phyloP scores from a whole-genome alignment of 2,888 invertebrate genomes.

The Taenaris catops region DNA sequence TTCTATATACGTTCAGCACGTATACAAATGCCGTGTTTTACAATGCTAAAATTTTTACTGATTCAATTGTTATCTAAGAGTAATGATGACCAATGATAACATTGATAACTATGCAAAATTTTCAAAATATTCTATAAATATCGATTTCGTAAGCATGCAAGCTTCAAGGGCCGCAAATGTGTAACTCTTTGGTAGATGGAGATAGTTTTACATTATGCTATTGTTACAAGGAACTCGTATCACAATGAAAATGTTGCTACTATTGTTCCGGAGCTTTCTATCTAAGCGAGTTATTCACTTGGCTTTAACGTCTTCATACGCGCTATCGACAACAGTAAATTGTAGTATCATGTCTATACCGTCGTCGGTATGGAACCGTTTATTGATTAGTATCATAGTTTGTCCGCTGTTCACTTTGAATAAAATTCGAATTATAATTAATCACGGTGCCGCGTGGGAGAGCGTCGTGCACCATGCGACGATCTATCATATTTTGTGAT shows the following conservation, averaged over 20 bases:
- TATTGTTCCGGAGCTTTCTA: constrained; percentile 61
- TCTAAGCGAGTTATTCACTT: constrained; percentile 55
- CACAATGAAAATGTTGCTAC: constrained; percentile 56
- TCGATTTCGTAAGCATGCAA: constrained; percentile 7
- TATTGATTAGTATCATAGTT: constrained; percentile 79
- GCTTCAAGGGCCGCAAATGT: constrained; percentile 24
- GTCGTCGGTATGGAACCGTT: constrained; percentile 77
- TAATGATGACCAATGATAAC: too few species aligned
- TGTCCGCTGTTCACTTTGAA: constrained; percentile 79
- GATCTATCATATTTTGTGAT: constrained; percentile 80
- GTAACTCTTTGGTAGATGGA: constrained; percentile 15
- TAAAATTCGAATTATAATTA: constrained; percentile 81
- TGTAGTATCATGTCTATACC: constrained; percentile 74
- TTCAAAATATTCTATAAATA: constrained; percentile 2
- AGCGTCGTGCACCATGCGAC: constrained; percentile 64
- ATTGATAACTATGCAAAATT: too few species aligned
- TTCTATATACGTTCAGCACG: not conserved
- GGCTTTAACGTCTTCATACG: constrained; percentile 72
- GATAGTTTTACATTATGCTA: constrained; percentile 20
- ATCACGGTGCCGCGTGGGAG: constrained; percentile 76
- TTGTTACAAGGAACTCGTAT: constrained; percentile 36
- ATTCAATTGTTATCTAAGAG: too few species aligned
- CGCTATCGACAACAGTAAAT: constrained; percentile 67
- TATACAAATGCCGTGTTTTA: too few species aligned
- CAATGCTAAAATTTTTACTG: too few species aligned